Evolutionary conservation across 2,888 invertebrate genomes (phyloP).

Genomic region (Flabesymbios commensalis): DNA sequence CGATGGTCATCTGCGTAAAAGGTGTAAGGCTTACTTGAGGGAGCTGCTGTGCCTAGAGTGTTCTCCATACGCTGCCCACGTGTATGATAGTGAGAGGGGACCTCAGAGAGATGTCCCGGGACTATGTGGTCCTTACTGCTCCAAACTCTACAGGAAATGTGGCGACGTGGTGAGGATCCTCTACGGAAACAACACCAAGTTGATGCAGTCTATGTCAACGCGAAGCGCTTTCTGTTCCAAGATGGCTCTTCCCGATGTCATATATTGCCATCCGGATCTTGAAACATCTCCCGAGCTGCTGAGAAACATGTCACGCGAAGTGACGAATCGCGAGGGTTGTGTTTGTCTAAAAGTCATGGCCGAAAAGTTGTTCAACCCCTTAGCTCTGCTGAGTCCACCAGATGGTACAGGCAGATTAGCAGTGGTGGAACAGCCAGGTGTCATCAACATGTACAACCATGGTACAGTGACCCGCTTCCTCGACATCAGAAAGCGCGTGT

Average conservation of each 20-base stretch:
- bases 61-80: constrained; percentile 56
- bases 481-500: constrained; percentile 36
- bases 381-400: constrained; percentile 29
- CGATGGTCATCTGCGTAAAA: no score
- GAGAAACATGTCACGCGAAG: constrained; percentile 35
- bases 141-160: constrained; percentile 41
- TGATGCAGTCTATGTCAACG: no score
- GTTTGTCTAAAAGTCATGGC: constrained; percentile 46
- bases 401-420: constrained; percentile 49
- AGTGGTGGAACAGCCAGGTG: constrained; percentile 51
- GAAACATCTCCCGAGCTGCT: constrained; percentile 39
- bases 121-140: constrained; percentile 46
- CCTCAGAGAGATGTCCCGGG: constrained; percentile 44
- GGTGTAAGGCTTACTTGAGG: constrained; percentile 39
- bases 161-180: constrained; percentile 37
- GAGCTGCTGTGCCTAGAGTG: constrained; percentile 52
- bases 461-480: constrained; percentile 42
- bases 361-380: constrained; percentile 20
- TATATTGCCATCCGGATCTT: constrained; percentile 54
- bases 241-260: constrained; percentile 38
- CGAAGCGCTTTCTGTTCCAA: constrained; percentile 48
- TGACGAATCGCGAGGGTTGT: constrained; percentile 43
- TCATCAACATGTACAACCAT: constrained; percentile 42
- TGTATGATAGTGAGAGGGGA: constrained; percentile 48
- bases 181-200: not conserved